Conservation (phyloP, 2,888 invertebrate species). For the Doris montereyensis region DNA sequence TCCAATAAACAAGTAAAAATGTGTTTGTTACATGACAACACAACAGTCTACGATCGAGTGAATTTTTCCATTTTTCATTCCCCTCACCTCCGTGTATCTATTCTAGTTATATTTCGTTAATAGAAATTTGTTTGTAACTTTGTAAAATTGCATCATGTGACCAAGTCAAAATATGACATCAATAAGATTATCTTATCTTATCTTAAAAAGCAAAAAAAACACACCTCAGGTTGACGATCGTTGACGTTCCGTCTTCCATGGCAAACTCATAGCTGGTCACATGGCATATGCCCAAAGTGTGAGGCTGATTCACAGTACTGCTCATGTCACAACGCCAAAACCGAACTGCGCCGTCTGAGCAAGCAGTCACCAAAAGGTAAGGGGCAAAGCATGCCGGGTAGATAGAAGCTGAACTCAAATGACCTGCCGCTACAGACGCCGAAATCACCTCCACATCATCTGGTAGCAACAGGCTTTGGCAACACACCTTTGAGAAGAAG, state of each 20-base stretch:
- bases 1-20: too few relatives aligned
- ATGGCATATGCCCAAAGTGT: conserved; percentile 40
- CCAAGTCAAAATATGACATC: too few relatives aligned
- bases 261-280: conserved; percentile 51
- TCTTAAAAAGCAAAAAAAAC: too few relatives aligned
- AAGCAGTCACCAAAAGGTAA: conserved; percentile 95
- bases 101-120: too few relatives aligned
- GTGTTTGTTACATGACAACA: too few relatives aligned
- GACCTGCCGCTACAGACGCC: conserved; percentile 95
- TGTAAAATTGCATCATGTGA: too few relatives aligned
- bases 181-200: too few relatives aligned
- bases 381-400: conserved; percentile 99
- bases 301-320: conserved; percentile 4
- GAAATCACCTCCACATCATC: conserved; percentile 93
- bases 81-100: too few relatives aligned
- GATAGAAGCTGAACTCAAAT: conserved; percentile 96
- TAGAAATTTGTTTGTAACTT: too few relatives aligned
- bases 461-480: conserved; percentile 88
- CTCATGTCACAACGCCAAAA: conserved; percentile 69
- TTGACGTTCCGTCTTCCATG: conserved; percentile 55
- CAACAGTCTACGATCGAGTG: not conserved
- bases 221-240: too few relatives aligned
- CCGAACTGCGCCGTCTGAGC: conserved; percentile 84
- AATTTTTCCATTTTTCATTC: conserved; percentile 13
- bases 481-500: conserved; percentile 85